These are phyloP conservation scores for Drosophila bifasciata DNA, from an alignment of 1,140 invertebrate genomes.

Conservation along the genomic window DNA sequence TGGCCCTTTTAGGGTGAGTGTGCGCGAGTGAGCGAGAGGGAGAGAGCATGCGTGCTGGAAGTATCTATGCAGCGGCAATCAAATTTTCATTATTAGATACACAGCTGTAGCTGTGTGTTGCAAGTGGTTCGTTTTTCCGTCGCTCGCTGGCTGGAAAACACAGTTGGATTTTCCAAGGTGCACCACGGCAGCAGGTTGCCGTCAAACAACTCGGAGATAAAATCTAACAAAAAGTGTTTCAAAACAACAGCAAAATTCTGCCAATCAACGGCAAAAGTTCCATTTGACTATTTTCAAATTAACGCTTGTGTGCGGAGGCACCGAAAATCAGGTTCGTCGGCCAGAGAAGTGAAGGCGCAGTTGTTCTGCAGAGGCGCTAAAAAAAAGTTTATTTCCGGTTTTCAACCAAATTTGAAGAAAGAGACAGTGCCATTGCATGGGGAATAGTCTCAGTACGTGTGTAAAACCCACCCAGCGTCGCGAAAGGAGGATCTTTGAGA, in stretches of 20 bases:
- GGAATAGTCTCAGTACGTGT: constrained; percentile 47
- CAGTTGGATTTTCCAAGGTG: constrained; percentile 48
- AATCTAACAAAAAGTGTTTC: background rate
- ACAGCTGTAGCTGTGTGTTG: constrained; percentile 55
- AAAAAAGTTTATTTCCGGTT: too few relatives aligned
- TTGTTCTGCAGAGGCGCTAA: too few relatives aligned
- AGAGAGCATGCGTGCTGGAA: constrained; percentile 65
- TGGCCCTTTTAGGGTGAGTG: constrained; percentile 6
- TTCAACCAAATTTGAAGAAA: too few relatives aligned
- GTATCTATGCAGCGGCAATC: constrained; percentile 28
- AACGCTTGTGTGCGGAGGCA: background rate
- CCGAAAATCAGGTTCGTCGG: too few relatives aligned
- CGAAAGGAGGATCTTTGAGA: constrained; percentile 46
- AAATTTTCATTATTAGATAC: constrained; percentile 76
- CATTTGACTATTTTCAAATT: constrained; percentile 1
- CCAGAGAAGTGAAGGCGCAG: too few relatives aligned
- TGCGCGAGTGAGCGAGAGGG: constrained; percentile 13
- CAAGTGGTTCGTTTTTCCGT: constrained; percentile 50
- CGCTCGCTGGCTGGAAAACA: constrained; percentile 10
- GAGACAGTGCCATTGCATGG: constrained; percentile 52
- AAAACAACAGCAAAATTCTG: background rate
- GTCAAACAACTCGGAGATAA: constrained; percentile 35
- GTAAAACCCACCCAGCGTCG: constrained; percentile 51
- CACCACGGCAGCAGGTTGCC: constrained; percentile 60
- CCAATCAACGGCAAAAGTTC: constrained; percentile 5